A percentile compares a stretch with the other conserved stretches of the same genome.
Evolutionary conservation across 2,888 invertebrate species (phyloP).

Genomic region (Mythimna albipuncta): DNA sequence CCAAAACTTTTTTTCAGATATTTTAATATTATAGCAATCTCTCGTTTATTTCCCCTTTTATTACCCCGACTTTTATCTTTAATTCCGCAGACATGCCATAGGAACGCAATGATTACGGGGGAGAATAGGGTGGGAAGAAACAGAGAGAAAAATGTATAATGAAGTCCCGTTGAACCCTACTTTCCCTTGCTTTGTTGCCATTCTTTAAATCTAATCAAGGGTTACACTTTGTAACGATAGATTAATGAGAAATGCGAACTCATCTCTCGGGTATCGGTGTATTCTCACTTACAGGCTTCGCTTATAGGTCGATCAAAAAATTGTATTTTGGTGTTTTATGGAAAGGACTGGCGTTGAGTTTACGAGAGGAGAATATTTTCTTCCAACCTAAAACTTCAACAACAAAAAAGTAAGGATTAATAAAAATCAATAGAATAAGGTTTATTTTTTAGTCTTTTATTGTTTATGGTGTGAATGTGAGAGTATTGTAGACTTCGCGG

Average conservation of each 20-base stretch:
- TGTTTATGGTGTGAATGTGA: too few relatives aligned
- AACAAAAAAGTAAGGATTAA: too few relatives aligned
- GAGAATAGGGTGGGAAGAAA: conserved; percentile 73
- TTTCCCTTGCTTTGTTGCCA: conserved; percentile 76
- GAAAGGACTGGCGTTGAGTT: too few relatives aligned
- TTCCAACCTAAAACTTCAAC: too few relatives aligned
- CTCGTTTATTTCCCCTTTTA: conserved; percentile 77
- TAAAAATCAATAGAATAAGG: too few relatives aligned
- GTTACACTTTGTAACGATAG: conserved; percentile 69
- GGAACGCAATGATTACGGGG: conserved; percentile 79
- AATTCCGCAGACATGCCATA: conserved; percentile 79
- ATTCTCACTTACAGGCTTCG: not conserved
- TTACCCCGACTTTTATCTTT: conserved; percentile 80
- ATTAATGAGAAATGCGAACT: conserved; percentile 57
- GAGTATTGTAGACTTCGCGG: too few relatives aligned
- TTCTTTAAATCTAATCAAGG: conserved; percentile 82
- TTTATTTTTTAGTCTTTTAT: too few relatives aligned
- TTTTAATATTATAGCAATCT: conserved; percentile 80
- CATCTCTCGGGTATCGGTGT: not conserved
- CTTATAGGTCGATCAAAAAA: not conserved
- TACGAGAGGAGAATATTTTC: too few relatives aligned
- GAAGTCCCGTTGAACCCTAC: conserved; percentile 76
- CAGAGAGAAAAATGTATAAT: conserved; percentile 81
- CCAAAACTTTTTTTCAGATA: conserved; percentile 73
- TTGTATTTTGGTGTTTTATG: too few relatives aligned